Evolutionary conservation across 2,888 invertebrate species (phyloP), one percentile per base, ranked within the genome.

Genomic region (Amphipyra berbera): DNA sequence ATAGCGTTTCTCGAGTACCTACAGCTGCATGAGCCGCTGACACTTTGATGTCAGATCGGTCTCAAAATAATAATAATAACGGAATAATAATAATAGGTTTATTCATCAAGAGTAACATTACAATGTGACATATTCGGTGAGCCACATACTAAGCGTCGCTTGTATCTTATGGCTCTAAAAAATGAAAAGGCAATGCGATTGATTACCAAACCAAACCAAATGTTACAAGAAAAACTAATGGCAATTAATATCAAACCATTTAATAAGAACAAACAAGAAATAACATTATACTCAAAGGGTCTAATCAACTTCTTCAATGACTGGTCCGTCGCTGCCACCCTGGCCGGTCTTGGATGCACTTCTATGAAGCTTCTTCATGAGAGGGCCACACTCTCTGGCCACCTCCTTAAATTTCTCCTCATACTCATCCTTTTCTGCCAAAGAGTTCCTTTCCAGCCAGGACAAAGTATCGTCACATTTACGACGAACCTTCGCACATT

Each of bases 391-490:
- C 3, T 83, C 83, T 27, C 61, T 68, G 1, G 68, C 80, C 0
- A 90, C 64, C 45, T 88, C 85, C 33, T 81, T 87, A n/a, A 85
- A 68, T 83, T 96, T 96, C 63, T 96, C 95, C 64, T 96, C 96
- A 76, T 95, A 96, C 81, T 97, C 97, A 0, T 96, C 96, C 80
- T 95, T 96, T 58, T 96, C 96, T 3, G 97, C 97, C 54, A 96
- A 85, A 10, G 95, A 89, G 86, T 97, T 97, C 56, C 88, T 91
- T 73, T 97, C 97, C 65, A 97, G 87, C 97, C 97, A 97, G 53
- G 93, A 91, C 52, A 97, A 82, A 37, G 95, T 92, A 2, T 96
- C 95, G 0, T 96, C 95, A 78, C 96, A 96, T 68, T 95, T 92
- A 46, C 89, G 86, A 42, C 87, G 85, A 6, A 95, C 95, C 52